A percentile compares a stretch with the other conserved stretches of the same genome.
Evolutionary conservation across 2,888 invertebrate species (phyloP).

Genomic region (Drosophila niveifrons): DNA sequence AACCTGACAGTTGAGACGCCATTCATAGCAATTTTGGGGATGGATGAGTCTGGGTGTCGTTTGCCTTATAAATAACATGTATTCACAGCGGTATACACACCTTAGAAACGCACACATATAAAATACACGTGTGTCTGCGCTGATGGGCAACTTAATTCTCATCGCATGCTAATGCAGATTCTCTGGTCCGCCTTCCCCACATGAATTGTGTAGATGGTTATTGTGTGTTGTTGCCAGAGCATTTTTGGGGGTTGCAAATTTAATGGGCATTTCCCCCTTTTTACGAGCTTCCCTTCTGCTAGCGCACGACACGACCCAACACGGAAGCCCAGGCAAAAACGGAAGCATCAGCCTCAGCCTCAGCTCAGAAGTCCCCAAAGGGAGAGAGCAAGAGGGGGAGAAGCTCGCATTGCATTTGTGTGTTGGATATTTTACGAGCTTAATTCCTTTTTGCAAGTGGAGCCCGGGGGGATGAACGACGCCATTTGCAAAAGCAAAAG

Average conservation of each 20-base stretch:
- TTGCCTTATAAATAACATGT: constrained; percentile 32
- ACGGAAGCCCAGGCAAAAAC: constrained; percentile 28
- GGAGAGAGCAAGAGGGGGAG: constrained; percentile 32
- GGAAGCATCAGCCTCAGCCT: constrained; percentile 57
- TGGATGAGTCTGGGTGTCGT: constrained; percentile 15
- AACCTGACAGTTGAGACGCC: constrained; percentile 5
- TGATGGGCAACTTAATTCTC: constrained; percentile 68
- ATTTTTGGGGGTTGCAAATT: constrained; percentile 71
- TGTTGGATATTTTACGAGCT: constrained; percentile 70
- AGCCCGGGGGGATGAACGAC: constrained; percentile 54
- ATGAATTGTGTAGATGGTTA: constrained; percentile 14
- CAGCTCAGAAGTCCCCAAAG: constrained; percentile 52
- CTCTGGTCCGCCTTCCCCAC: constrained; percentile 26
- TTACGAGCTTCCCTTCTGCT: constrained; percentile 64
- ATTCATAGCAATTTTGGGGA: not conserved
- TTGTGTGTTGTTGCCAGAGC: constrained; percentile 37
- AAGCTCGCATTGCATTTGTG: constrained; percentile 51
- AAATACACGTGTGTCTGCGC: constrained; percentile 55
- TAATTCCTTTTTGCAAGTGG: constrained; percentile 70
- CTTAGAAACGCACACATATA: constrained; percentile 15
- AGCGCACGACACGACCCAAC: constrained; percentile 1
- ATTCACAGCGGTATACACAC: not conserved
- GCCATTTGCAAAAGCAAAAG: constrained; percentile 65
- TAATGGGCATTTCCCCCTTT: constrained; percentile 63
- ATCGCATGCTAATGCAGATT: constrained; percentile 75